These are phyloP conservation scores for Armadillidium nasatum DNA, from an alignment of 1,140 invertebrate species.

Conservation along the genomic window DNA sequence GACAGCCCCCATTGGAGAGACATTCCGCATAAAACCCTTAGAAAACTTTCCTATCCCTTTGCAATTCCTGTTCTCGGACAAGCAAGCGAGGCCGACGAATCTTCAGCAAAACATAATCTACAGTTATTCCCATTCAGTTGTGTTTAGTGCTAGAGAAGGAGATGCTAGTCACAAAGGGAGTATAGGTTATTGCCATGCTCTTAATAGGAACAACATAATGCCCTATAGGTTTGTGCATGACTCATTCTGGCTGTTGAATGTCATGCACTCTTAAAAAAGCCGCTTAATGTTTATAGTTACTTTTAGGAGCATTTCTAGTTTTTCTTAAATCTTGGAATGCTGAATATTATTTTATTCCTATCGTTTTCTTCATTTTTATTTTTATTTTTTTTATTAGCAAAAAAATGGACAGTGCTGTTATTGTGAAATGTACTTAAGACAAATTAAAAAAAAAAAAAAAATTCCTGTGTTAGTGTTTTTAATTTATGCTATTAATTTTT, in stretches of 20 bases:
- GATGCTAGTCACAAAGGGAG: constrained; percentile 26
- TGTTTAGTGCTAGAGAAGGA: constrained; percentile 27
- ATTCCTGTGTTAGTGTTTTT: too few species aligned
- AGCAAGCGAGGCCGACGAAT: constrained; percentile 26
- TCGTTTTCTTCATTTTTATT: too few species aligned
- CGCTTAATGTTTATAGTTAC: not conserved
- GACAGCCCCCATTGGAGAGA: not conserved
- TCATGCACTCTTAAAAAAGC: constrained; percentile 23
- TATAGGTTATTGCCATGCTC: constrained; percentile 30
- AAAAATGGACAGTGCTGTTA: too few species aligned
- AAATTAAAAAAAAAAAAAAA: too few species aligned
- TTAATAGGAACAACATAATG: constrained; percentile 35
- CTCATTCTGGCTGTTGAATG: not conserved
- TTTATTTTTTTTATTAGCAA: too few species aligned
- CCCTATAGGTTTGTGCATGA: constrained; percentile 36
- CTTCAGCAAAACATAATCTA: constrained; percentile 27
- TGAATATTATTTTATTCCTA: too few species aligned
- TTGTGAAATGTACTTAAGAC: too few species aligned
- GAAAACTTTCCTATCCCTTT: constrained; percentile 32
- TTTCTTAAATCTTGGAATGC: too few species aligned
- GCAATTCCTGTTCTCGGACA: constrained; percentile 29
- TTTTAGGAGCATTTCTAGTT: not conserved
- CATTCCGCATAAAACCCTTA: not conserved
- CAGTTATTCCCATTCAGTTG: constrained; percentile 32
- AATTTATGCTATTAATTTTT: too few species aligned